phyloP scores from a whole-genome alignment of 2,797 vertebrate species.

The Bradypodion ventrale region DNA sequence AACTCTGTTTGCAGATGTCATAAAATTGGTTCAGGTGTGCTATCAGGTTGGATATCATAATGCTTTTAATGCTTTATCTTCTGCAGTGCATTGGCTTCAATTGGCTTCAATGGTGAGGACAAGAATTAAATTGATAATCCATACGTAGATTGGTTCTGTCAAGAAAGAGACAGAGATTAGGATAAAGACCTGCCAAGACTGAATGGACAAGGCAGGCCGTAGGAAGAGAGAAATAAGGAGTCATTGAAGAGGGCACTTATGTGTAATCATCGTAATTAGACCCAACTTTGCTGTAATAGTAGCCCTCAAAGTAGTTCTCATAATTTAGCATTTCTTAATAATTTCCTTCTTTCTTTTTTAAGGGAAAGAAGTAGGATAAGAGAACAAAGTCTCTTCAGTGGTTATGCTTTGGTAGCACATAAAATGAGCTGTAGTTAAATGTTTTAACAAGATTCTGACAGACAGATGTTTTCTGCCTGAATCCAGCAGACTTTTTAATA shows the following conservation, averaged over 20 bases:
- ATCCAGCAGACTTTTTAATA: background rate
- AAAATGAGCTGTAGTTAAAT: constrained; percentile 7
- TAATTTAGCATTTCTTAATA: background rate
- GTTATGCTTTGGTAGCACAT: background rate
- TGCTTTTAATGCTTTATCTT: no score
- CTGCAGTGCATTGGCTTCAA: background rate
- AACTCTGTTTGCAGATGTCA: no score
- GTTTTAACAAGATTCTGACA: constrained; percentile 18
- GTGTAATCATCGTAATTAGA: background rate
- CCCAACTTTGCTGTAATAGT: background rate
- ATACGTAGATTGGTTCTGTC: background rate
- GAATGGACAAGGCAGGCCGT: background rate
- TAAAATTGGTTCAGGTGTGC: no score
- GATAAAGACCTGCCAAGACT: background rate
- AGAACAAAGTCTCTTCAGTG: background rate
- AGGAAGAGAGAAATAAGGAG: background rate
- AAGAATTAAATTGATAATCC: background rate
- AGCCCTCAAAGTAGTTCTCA: background rate
- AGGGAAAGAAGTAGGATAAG: background rate
- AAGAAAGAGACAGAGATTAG: no score
- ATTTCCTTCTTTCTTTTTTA: background rate
- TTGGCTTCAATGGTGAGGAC: background rate
- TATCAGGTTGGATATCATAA: no score
- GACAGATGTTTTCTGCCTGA: constrained; percentile 12
- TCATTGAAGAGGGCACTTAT: background rate